Evolutionary conservation across 92 coral and sea anemone species (phyloP), one percentile per base, ranked within the genome.

Genomic region (Siderastrea siderea): DNA sequence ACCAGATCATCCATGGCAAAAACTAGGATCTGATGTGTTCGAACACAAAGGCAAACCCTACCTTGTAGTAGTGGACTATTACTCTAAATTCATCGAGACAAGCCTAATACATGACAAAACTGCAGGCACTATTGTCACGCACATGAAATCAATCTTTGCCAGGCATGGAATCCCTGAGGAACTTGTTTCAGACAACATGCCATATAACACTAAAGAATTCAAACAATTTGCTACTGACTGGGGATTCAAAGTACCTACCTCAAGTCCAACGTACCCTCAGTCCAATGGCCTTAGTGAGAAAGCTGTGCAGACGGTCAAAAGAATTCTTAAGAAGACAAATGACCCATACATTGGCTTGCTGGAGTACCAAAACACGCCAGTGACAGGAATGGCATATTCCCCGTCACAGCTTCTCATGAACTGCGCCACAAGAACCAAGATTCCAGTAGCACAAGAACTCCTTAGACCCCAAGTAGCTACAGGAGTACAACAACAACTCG

Each of bases 101-200:
- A 75, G 79, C 79, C 82, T 86, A 12, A 69, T 91, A 80, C 81
- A 62, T 11, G 91, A 88, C 80, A 93, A 94, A 68, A 84, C 94
- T 19, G 90, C 90, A 7, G 71, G 84, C 70, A 84, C 93, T 45
- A 74, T 94, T 71, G 58, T 88, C 62, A 88, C 68, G 26, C 78
- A 82, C 70, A 91, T 88, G 89, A 94, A 91, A 74, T 88, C 93
- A 7, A 86, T 86, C 38, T 88, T 91, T 66, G 87, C 90, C 5
- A 83, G 91, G 19, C 91, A 93, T n/a, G 94, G 92, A 60, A 93
- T 93, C 48, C 93, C 96, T 66, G 96, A 93, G 59, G 92, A 93
- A 50, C 79, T 90, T 0, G 73, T 90, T 4, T 91, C 96, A 64
- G 95, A 93, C 84, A 89, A 89, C 85, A 90, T 90, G 90, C 92